Base-by-base conservation (phyloP, 2,888 invertebrate species). In the Boloria selene region DNA sequence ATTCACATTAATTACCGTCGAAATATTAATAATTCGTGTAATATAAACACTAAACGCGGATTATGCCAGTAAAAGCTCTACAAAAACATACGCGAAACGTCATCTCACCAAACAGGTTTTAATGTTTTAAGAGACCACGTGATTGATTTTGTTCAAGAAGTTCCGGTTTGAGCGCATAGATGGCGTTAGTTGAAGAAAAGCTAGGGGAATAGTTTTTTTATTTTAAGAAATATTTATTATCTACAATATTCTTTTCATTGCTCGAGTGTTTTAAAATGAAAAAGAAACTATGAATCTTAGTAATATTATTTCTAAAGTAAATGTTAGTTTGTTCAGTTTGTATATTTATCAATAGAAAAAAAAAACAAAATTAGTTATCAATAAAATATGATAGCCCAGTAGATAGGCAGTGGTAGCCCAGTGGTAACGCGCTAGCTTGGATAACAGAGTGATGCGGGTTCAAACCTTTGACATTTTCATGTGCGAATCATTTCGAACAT, bases 91-190 rank as follows among this genome's bases (percentile, higher is more conserved):
- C 74, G 73, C 74, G 74, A 81, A 80, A 88, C 89, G 90, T 89
- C 90, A 91, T 78, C 79, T 76, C 71, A 83, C 82, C 81, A 86
- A 87, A 88, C 88, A 84, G 88, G 89, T 89, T 90, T 83, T 58
- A 26, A 22, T 77, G 79, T 84, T 84, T 86, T 83, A 68, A 71
- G 38, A 68, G 73, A 81, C 84, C 84, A 84, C 85, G 86, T 86
- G 86, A 87, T 88, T 75, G 83, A 82, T 79, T 76, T 68, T 69
- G 50, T 53, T 61, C 13, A 75, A 61, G 70, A 69, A 79, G 82
- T 88, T 73, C 77, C 49, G 7, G 17, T 0, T 7, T n/a, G 49
- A 53, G 52, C 38, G 74, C 65, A 70, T 71, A 90, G 91, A 86
- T 90, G 87, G 84, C 83, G 71, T 18, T 66, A 61, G 42, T 31